Percentiles rank a stretch among this genome's conserved stretches.
Conservation (phyloP, 1,140 invertebrate species). For the Pogonus chalceus region DNA sequence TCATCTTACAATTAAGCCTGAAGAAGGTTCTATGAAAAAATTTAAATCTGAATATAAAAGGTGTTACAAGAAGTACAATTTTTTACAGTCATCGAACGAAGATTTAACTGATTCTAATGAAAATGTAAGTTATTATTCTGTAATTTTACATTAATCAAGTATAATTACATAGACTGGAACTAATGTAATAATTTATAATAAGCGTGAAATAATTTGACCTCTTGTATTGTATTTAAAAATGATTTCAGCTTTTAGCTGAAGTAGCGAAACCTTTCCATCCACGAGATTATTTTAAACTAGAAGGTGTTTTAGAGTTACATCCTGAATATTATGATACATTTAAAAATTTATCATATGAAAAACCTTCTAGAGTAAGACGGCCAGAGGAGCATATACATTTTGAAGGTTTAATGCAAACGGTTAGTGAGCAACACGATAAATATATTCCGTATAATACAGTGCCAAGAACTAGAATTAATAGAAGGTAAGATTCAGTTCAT, state of each 20-base stretch:
- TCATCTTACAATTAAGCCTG: constrained; percentile 16
- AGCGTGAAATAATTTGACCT: constrained; percentile 8
- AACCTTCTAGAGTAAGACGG: constrained; percentile 5
- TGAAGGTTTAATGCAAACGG: neutral
- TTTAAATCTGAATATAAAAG: constrained; percentile 29
- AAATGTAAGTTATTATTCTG: neutral
- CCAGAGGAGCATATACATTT: neutral
- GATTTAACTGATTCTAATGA: neutral
- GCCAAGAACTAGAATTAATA: neutral
- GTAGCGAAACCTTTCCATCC: neutral
- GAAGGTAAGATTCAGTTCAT: too few relatives aligned
- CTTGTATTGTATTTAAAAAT: constrained; percentile 11
- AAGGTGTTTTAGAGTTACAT: constrained; percentile 16
- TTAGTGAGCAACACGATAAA: constrained; percentile 2
- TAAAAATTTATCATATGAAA: constrained; percentile 15
- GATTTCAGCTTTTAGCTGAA: neutral
- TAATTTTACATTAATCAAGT: neutral
- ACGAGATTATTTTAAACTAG: constrained; percentile 16
- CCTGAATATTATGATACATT: too few relatives aligned
- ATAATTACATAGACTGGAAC: neutral
- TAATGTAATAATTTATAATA: neutral
- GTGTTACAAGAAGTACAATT: constrained; percentile 20
- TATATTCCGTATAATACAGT: neutral
- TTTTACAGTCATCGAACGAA: constrained; percentile 8
- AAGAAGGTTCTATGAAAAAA: constrained; percentile 27